Conservation (phyloP, 2,113 vertebrate species). For the Mastomys natalensis region DNA sequence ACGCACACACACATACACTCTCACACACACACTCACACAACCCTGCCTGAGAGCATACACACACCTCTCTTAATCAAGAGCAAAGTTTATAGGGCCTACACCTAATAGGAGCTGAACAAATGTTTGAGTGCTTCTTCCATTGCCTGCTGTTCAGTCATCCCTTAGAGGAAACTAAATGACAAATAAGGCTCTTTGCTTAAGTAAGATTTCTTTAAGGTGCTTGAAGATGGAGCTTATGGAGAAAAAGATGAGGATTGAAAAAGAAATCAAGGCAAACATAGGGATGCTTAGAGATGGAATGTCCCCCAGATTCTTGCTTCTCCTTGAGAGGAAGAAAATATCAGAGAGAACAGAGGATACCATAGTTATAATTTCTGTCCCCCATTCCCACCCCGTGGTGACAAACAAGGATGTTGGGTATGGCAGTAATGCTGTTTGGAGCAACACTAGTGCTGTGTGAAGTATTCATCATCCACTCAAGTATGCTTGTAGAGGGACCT, state of each 20-base stretch:
- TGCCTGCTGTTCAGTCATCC: neutral
- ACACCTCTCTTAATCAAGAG: neutral
- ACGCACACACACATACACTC: neutral
- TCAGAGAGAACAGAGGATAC: neutral
- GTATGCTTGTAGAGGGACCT: conserved; percentile 42
- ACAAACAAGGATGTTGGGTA: neutral
- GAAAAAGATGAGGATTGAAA: neutral
- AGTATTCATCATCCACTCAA: conserved; percentile 31
- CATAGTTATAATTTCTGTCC: neutral
- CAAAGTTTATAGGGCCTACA: neutral
- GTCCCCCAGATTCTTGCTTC: conserved; percentile 1
- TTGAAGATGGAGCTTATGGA: neutral
- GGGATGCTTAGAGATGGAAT: neutral
- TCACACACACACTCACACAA: neutral
- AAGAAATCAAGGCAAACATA: conserved; percentile 39
- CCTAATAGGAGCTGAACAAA: conserved; percentile 31
- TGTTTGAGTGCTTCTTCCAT: neutral
- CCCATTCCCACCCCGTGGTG: neutral
- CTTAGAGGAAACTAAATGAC: conserved; percentile 32
- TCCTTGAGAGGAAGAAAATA: conserved; percentile 33
- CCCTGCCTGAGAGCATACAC: neutral
- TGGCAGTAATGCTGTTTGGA: neutral
- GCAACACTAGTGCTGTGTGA: conserved; percentile 1
- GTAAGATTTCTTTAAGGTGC: conserved; percentile 49
- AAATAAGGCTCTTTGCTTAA: conserved; percentile 32